Percentiles rank a stretch among this genome's conserved stretches.
phyloP scores from a whole-genome alignment of 2,113 vertebrate genomes.

The Suncus etruscus region DNA sequence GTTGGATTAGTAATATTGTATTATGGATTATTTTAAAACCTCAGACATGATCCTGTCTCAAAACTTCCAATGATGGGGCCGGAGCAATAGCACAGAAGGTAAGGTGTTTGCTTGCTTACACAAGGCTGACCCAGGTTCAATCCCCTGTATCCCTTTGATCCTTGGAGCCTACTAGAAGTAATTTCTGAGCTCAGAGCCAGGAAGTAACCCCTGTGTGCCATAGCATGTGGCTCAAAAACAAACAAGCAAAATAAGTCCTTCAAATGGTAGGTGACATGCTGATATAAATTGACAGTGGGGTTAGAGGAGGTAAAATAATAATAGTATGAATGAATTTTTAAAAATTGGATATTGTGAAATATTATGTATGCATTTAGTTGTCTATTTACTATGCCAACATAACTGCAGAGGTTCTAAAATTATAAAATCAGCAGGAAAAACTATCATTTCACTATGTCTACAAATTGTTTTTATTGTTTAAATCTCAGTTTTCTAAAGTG shows the following conservation, averaged over 20 bases:
- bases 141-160: too few species aligned
- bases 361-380: slow-evolving; percentile 13
- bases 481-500: slow-evolving; percentile 46
- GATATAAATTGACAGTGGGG: not conserved
- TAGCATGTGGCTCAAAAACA: too few species aligned
- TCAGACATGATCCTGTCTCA: slow-evolving; percentile 10
- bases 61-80: slow-evolving; percentile 21
- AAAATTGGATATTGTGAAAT: slow-evolving; percentile 49
- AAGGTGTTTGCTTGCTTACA: too few species aligned
- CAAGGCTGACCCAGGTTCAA: too few species aligned
- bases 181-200: too few species aligned
- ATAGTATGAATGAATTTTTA: slow-evolving; percentile 38
- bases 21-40: slow-evolving; percentile 29
- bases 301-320: not conserved
- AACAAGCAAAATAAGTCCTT: too few species aligned
- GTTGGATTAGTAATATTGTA: not conserved
- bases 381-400: slow-evolving; percentile 40
- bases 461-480: slow-evolving; percentile 56
- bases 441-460: slow-evolving; percentile 9
- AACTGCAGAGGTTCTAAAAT: slow-evolving; percentile 17
- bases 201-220: too few species aligned
- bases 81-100: too few species aligned
- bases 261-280: not conserved
- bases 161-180: too few species aligned
- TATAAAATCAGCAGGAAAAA: not conserved